Percentiles rank a stretch among this genome's conserved stretches.
phyloP scores from a whole-genome alignment of 2,888 invertebrate species.

The Lasioglossum vierecki region DNA sequence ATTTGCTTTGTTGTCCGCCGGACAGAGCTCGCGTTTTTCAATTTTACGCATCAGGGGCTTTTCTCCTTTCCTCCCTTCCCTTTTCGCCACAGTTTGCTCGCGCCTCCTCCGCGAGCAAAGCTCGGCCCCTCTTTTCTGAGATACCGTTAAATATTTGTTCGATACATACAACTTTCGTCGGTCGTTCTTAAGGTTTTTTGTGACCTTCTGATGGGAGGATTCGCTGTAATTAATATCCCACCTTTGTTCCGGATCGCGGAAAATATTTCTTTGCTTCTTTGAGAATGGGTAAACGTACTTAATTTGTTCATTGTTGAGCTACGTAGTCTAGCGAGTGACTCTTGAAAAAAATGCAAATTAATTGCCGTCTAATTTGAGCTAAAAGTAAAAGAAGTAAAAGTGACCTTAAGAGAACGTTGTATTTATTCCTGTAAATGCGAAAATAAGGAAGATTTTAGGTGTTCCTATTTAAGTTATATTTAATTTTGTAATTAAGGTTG shows the following conservation, averaged over 20 bases:
- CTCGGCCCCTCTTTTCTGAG: neutral
- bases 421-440: neutral
- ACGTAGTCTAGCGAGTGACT: neutral
- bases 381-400: too few species aligned
- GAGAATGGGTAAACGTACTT: neutral
- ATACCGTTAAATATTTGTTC: neutral
- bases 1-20: neutral
- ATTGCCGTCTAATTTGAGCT: neutral
- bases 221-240: neutral
- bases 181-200: neutral
- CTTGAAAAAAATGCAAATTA: neutral
- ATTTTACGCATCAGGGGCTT: conserved; percentile 1
- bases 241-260: neutral
- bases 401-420: neutral
- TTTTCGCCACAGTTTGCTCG: neutral
- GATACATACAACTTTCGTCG: neutral
- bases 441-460: neutral
- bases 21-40: neutral
- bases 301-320: neutral
- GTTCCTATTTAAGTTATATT: too few species aligned
- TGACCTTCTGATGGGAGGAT: neutral
- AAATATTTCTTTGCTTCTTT: neutral
- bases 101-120: neutral
- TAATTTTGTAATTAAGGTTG: too few species aligned
- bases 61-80: neutral